Percentiles rank a stretch among this genome's conserved stretches.
phyloP scores from a whole-genome alignment of 2,888 invertebrate genomes.

The Chloroclystis v-ata region DNA sequence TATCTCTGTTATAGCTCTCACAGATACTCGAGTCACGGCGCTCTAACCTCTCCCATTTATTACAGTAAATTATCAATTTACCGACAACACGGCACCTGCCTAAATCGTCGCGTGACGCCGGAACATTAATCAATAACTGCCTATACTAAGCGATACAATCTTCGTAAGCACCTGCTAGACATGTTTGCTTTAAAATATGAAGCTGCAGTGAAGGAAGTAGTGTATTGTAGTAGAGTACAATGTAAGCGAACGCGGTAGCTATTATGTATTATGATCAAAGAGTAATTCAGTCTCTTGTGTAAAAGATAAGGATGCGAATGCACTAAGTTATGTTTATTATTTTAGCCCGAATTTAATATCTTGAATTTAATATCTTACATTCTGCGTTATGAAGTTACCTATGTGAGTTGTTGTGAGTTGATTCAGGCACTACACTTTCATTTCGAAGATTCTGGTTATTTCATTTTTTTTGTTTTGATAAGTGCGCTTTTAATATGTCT shows the following conservation, averaged over 20 bases:
- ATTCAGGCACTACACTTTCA: too few relatives aligned
- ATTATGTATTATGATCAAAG: neutral
- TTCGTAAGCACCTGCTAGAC: conserved; percentile 35
- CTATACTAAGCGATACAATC: conserved; percentile 47
- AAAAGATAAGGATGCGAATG: neutral
- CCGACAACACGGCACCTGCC: conserved; percentile 47
- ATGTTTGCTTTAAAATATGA: conserved; percentile 22
- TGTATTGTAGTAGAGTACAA: neutral
- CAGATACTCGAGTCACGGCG: conserved; percentile 17
- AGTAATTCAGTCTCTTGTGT: neutral
- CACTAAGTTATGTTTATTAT: neutral
- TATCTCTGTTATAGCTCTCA: conserved; percentile 17
- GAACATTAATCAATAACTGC: conserved; percentile 57
- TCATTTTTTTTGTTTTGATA: too few relatives aligned
- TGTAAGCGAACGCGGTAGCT: neutral
- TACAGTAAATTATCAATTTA: conserved; percentile 50
- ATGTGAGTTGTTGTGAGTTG: too few relatives aligned
- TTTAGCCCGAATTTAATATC: too few relatives aligned
- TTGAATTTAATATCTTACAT: too few relatives aligned
- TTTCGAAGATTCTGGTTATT: too few relatives aligned
- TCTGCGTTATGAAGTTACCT: too few relatives aligned
- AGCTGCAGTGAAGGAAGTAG: neutral
- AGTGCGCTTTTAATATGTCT: too few relatives aligned
- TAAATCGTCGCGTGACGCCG: conserved; percentile 57
- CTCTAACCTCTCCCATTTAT: conserved; percentile 21